Conservation (phyloP, 2,113 vertebrate genomes). For the Anser brachyrhynchus region DNA sequence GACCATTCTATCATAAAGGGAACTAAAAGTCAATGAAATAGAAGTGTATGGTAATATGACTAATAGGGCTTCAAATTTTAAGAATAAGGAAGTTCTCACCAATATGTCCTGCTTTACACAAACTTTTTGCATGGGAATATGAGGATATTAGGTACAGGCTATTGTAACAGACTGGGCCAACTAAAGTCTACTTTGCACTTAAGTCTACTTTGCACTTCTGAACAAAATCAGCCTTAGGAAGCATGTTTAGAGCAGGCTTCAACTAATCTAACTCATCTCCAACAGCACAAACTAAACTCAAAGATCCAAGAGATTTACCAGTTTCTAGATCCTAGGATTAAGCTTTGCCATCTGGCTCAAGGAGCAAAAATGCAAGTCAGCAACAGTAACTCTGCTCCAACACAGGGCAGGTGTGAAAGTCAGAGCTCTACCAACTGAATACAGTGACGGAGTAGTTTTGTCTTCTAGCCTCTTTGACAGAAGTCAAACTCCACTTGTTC, state of each 20-base stretch:
- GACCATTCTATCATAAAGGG: too few relatives aligned
- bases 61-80: rapidly evolving
- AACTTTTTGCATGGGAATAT: neutral
- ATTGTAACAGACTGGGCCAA: neutral
- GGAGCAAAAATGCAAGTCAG: neutral
- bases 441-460: too few relatives aligned
- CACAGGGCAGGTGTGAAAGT: neutral
- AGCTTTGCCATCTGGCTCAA: neutral
- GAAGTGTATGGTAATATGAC: neutral
- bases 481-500: neutral
- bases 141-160: neutral
- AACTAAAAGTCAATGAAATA: neutral
- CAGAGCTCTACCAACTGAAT: neutral
- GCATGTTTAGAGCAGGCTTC: neutral
- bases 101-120: neutral
- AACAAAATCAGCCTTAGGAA: neutral
- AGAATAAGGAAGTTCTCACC: neutral
- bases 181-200: neutral
- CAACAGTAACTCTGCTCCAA: neutral
- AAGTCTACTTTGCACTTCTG: neutral
- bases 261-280: neutral
- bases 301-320: neutral
- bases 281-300: neutral
- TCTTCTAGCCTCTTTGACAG: neutral
- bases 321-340: neutral